Conservation (phyloP, 2,888 invertebrate species). For the Azorinus chamasolen region DNA sequence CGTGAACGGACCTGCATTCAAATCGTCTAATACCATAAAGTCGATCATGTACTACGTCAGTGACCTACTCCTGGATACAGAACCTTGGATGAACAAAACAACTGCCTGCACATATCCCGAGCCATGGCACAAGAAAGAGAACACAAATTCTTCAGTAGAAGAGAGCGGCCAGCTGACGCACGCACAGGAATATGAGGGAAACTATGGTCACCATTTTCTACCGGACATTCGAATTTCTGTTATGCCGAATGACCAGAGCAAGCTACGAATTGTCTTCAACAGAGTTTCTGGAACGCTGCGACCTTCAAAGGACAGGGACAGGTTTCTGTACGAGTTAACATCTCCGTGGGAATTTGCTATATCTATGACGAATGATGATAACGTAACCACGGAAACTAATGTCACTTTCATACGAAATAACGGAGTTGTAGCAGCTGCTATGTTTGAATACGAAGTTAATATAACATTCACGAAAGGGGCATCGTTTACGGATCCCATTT, state of each 20-base stretch:
- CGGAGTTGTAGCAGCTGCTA: neutral
- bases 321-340: neutral
- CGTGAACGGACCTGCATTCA: slow-evolving; percentile 2
- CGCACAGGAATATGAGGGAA: neutral
- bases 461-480: slow-evolving; percentile 3
- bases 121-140: slow-evolving; percentile 65
- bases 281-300: slow-evolving; percentile 4
- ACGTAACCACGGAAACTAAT: neutral
- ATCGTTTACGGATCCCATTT: neutral
- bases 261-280: neutral
- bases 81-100: slow-evolving; percentile 80
- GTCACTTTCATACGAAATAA: neutral
- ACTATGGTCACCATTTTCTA: neutral
- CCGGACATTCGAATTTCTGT: neutral
- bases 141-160: neutral
- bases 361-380: neutral
- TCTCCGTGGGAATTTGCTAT: neutral
- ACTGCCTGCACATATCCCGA: slow-evolving; percentile 80
- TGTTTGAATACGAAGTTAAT: neutral
- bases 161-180: slow-evolving; percentile 1
- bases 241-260: neutral
- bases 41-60: neutral
- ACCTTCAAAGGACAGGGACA: neutral
- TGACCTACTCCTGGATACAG: slow-evolving; percentile 77
- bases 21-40: too few species aligned